A percentile compares a stretch with the other conserved stretches of the same genome.
phyloP scores from a whole-genome alignment of 2,113 vertebrate species.

The Cinclus mexicanus region DNA sequence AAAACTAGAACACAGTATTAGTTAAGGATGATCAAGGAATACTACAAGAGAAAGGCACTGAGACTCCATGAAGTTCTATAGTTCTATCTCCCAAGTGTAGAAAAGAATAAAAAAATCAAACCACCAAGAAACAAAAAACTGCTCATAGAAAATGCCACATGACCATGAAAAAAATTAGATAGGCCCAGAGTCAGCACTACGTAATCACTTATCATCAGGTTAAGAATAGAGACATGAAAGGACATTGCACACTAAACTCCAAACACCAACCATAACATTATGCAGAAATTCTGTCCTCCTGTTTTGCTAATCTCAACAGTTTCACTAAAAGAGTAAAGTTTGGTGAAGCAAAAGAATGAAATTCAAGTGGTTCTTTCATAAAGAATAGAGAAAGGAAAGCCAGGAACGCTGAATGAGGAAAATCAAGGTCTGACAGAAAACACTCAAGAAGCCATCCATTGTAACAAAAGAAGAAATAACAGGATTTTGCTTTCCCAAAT shows the following conservation, averaged over 20 bases:
- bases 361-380: neutral
- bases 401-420: neutral
- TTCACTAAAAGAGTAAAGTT: neutral
- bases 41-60: fast-evolving
- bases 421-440: neutral
- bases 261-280: neutral
- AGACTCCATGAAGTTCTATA: neutral
- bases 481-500: neutral
- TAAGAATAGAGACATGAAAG: neutral
- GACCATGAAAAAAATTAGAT: neutral
- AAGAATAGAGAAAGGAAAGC: neutral
- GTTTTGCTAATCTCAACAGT: neutral
- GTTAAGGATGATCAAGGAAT: neutral
- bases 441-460: neutral
- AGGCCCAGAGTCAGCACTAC: neutral
- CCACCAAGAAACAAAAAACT: neutral
- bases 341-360: neutral
- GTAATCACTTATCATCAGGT: neutral
- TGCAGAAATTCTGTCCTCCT: neutral
- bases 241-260: neutral
- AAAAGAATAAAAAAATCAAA: neutral
- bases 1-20: neutral
- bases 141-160: fast-evolving
- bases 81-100: neutral
- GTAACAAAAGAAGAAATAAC: neutral